Percentiles rank a stretch among this genome's conserved stretches.
phyloP scores from a whole-genome alignment of 2,797 vertebrate genomes.

The Enteromius paludinosus region DNA sequence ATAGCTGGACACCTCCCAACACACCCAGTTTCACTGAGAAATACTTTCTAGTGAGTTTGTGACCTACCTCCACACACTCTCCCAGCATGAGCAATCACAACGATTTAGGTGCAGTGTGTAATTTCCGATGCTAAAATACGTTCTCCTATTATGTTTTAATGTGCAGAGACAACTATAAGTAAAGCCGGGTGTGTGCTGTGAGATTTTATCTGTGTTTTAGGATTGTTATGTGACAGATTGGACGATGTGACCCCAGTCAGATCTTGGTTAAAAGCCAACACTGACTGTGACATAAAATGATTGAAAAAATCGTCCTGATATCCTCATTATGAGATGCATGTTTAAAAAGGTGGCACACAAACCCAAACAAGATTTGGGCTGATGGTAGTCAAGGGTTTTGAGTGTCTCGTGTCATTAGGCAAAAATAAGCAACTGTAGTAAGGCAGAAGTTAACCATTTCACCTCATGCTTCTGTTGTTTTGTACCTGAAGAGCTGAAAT shows the following conservation, averaged over 20 bases:
- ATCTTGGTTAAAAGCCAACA: slow-evolving; percentile 14
- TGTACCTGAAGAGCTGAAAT: background rate
- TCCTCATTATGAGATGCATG: background rate
- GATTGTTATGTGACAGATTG: slow-evolving; percentile 7
- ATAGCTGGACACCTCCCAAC: slow-evolving; percentile 90
- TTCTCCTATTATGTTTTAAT: slow-evolving; percentile 32
- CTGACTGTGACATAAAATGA: background rate
- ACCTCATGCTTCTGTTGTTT: background rate
- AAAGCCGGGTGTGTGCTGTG: background rate
- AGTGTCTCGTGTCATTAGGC: background rate
- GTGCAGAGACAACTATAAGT: slow-evolving; percentile 22
- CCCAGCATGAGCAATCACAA: slow-evolving; percentile 16
- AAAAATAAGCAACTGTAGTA: background rate
- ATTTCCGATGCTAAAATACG: slow-evolving; percentile 12
- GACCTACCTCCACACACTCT: slow-evolving; percentile 5
- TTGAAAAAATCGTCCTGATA: background rate
- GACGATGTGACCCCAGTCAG: background rate
- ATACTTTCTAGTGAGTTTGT: slow-evolving; percentile 86
- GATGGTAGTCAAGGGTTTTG: background rate
- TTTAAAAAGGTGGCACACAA: background rate
- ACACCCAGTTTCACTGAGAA: slow-evolving; percentile 94
- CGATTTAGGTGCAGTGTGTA: slow-evolving; percentile 6
- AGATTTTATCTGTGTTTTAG: slow-evolving; percentile 18
- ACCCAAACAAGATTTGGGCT: background rate
- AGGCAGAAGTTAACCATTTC: background rate